Evolutionary conservation across 2,888 invertebrate genomes (phyloP), one percentile per base, ranked within the genome.

Genomic region (Agrilus cyanescens): DNA sequence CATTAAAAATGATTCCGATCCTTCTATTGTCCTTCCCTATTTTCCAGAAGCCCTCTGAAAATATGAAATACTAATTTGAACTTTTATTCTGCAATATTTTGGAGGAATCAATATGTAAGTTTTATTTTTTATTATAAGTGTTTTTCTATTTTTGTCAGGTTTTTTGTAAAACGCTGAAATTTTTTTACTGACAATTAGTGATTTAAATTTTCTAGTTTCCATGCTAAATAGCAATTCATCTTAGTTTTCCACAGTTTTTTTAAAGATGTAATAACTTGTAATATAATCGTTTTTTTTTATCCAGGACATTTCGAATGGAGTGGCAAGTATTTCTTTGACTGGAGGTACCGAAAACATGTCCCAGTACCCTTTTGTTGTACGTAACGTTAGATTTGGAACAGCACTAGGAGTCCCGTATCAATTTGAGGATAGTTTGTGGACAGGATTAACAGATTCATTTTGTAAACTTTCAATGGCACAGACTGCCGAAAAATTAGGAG

Each of bases 271-370:
- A 35, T 10, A 12, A 12, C 13, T 36, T 36, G 6, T 36, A 10
- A 36, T 15, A 15, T n/a, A 40, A 12, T 30, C 16, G 4, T 34
- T 13, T 37, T 12, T n/a, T 41, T 42, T 20, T 37, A 66, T 69
- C 7, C 57, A 88, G 85, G 95, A 94, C 60, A 95, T 97, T 51
- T 55, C 81, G 40, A 70, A 82, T 8, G 93, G 93, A 25, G 83
- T 83, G 48, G 82, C 91, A 2, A 79, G 85, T 55, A 78, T 97
- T 43, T 85, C 87, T 1, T 65, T 97, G 30, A 85, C 93, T 16
- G 96, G 95, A 37, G 96, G 97, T 0, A 79, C 84, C 3, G 97
- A 98, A 60, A 96, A 85, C 66, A 97, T 98, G 97, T 90, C 90
- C 2, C 85, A 89, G 64, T 72, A 85, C 1, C 97, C 97, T 0